A percentile compares a stretch with the other conserved stretches of the same genome.
Conservation (phyloP, 1,140 invertebrate genomes). For the Diorhabda carinulata region DNA sequence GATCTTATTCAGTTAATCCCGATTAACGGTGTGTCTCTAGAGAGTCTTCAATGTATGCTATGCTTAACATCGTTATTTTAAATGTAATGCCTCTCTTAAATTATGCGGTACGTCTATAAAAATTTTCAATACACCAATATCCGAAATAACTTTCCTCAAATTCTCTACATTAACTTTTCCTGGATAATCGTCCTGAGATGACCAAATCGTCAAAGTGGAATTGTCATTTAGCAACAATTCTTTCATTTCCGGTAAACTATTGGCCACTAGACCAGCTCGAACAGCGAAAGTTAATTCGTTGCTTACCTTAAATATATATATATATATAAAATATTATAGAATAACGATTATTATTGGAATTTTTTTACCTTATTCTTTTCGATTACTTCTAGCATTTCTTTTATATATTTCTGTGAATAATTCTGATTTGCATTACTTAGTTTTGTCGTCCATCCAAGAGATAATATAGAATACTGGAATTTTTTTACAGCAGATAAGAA, state of each 20-base stretch:
- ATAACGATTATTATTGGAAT: background rate
- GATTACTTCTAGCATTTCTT: slow-evolving; percentile 67
- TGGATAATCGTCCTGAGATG: slow-evolving; percentile 45
- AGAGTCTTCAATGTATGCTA: no score
- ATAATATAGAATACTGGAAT: slow-evolving; percentile 67
- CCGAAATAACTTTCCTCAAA: slow-evolving; percentile 59
- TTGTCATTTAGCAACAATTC: slow-evolving; percentile 51
- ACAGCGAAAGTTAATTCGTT: slow-evolving; percentile 79
- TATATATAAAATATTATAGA: background rate
- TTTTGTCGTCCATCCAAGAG: slow-evolving; percentile 83
- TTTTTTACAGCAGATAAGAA: slow-evolving; percentile 57
- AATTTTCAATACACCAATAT: slow-evolving; percentile 57
- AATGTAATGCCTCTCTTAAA: slow-evolving; percentile 52
- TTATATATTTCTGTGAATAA: slow-evolving; percentile 55
- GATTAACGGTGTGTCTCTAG: background rate
- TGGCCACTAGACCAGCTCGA: slow-evolving; percentile 66
- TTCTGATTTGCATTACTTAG: background rate
- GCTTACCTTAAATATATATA: background rate
- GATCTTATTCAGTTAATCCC: background rate
- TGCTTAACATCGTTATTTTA: slow-evolving; percentile 26
- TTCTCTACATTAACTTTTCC: slow-evolving; percentile 53
- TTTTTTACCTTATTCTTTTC: slow-evolving; percentile 48
- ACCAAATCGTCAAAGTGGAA: slow-evolving; percentile 61
- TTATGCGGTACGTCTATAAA: slow-evolving; percentile 65
- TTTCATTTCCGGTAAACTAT: slow-evolving; percentile 56